Evolutionary conservation across 1,140 invertebrate species (phyloP), one percentile per base, ranked within the genome.

Genomic region (Dufourea novaeangliae): DNA sequence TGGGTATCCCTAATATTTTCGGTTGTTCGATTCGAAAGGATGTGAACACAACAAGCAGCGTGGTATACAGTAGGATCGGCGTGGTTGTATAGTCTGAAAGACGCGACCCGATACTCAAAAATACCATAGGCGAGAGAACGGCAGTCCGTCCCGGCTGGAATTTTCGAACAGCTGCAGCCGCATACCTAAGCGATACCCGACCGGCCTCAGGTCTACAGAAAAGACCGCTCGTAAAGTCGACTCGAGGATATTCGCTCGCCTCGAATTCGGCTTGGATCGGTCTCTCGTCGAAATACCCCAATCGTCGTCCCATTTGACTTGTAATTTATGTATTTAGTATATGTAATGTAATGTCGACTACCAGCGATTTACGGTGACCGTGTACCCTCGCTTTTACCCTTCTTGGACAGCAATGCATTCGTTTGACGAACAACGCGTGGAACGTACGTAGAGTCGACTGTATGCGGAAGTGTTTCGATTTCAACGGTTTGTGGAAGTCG

Each of bases 111-210:
- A 54, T 56, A 59, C 52, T 50, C 57, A 56, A 70, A 76, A 75
- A 80, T 80, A 41, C 52, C 29, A n/a, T 32, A 37, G 62, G 64
- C 54, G 75, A 61, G 71, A 32, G 37, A n/a, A n/a, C 20, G 46
- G 20, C 46, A n/a, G 52, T 20, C n/a, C 29, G 56, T 62, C 63
- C 50, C 27, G 50, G 50, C 44, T 76, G 68, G 78, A 78, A 84
- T 84, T 80, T 84, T 62, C 10, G 44, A 71, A 69, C 78, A 80
- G 78, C 81, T 77, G 83, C 82, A 79, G 63, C 34, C 69, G 82
- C 78, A 79, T 84, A 79, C 74, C 86, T 84, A 87, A 80, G 57
- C 82, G 79, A 84, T 80, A 78, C 54, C 56, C 68, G 22, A 14
- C 22, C 44, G 52, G 14, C 14, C 29, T n/a, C 68, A 3, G 71